These are phyloP conservation scores for Rhabdornis inornatus DNA, from an alignment of 2,113 vertebrate species.

Conservation along the genomic window DNA sequence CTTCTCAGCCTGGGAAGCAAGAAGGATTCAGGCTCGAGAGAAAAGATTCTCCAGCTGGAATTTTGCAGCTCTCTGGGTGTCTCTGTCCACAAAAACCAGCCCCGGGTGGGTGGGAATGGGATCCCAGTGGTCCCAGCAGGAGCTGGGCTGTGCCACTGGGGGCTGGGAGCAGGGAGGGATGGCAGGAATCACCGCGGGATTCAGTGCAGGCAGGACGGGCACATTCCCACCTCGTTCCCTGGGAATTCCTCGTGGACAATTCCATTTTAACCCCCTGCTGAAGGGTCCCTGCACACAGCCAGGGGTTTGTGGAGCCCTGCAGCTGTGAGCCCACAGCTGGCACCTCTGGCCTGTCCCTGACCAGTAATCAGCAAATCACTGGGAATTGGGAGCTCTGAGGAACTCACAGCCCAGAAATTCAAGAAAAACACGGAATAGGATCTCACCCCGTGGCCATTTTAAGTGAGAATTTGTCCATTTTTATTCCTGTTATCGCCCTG, in stretches of 20 bases:
- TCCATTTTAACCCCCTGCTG: not conserved
- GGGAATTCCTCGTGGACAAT: not conserved
- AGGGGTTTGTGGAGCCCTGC: not conserved
- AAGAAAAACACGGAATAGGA: not conserved
- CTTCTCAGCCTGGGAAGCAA: no score
- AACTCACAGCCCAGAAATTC: not conserved
- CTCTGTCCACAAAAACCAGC: not conserved
- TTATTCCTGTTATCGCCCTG: not conserved
- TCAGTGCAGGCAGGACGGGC: not conserved
- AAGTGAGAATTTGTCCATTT: not conserved
- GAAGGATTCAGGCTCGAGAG: no score
- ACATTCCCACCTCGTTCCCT: not conserved
- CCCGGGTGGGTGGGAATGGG: not conserved
- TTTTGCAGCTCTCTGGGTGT: no score
- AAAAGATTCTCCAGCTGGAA: no score
- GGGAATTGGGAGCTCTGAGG: not conserved
- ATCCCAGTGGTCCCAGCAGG: not conserved
- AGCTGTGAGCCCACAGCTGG: not conserved
- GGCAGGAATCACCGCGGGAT: not conserved
- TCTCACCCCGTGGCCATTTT: accelerated
- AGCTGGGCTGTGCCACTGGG: not conserved
- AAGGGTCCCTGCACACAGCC: not conserved
- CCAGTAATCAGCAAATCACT: not conserved
- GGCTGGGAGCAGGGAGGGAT: not conserved
- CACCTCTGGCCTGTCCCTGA: not conserved